Base-by-base conservation (phyloP, 2,113 vertebrate species). In the Sander vitreus region DNA sequence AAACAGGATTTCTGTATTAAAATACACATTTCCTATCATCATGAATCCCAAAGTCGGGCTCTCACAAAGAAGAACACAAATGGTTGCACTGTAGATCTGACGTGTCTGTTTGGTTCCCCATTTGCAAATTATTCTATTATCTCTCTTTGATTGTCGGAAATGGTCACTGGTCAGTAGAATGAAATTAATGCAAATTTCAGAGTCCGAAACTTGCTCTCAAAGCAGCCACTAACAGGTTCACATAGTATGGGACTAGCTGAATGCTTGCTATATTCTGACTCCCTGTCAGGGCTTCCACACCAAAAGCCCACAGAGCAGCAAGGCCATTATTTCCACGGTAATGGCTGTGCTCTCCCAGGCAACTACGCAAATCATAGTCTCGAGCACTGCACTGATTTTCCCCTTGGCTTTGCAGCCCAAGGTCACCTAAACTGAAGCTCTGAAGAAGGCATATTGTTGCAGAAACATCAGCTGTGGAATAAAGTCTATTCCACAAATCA, bases 11-110 rank as follows among this genome's bases (percentile, higher is more conserved):
- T 51, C 18, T 58, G 30, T 48, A 23, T 65, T 27, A n/a, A 65
- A 59, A 45, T 9, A 33, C 33, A 18, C 18, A 21, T 43, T 19
- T n/a, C 13, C 51, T 50, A 48, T 39, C 30, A 18, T 27, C 21
- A 23, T 67, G 14, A 75, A 64, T 69, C 33, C 19, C 64, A 71
- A 58, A 70, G 47, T 27, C 18, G 18, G 25, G 33, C 57, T 70
- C 25, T 4, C 2, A 19, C 5, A 5, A 57, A 58, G 48, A 14
- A 19, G 30, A 63, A 3, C n/a, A 64, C 6, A 57, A 5, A 59
- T 53, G 11, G n/a, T 21, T 27, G 9, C 21, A 59, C 27, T 39
- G 23, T 14, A 45, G 11, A 53, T 62, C 12, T 54, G 2, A 27
- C n/a, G 2, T 54, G n/a, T 55, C 14, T 43, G 21, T 60, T 51